Percentiles rank a stretch among this genome's conserved stretches.
phyloP scores from a whole-genome alignment of 2,888 invertebrate species.

The Agrochola lychnidis region DNA sequence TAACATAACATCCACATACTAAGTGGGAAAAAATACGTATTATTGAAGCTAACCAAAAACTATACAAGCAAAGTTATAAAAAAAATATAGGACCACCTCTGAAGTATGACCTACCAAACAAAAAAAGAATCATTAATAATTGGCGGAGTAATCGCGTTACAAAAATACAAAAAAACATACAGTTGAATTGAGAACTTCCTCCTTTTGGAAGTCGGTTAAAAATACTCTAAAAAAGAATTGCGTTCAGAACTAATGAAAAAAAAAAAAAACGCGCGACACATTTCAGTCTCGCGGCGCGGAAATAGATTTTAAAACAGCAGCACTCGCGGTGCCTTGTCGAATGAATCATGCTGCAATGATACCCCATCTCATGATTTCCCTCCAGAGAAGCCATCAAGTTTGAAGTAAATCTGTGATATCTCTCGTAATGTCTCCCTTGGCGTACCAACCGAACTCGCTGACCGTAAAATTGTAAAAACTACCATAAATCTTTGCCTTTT shows the following conservation, averaged over 20 bases:
- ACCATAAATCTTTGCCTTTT: conserved; percentile 86
- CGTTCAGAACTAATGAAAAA: too few species aligned
- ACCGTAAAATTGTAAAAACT: conserved; percentile 90
- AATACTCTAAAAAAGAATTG: background rate
- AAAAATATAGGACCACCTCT: too few species aligned
- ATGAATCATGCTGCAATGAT: conserved; percentile 81
- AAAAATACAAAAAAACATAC: too few species aligned
- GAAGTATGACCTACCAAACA: too few species aligned
- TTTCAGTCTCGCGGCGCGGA: conserved; percentile 33
- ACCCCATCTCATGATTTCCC: conserved; percentile 86
- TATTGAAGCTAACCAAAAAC: too few species aligned
- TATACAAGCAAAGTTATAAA: too few species aligned
- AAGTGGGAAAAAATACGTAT: too few species aligned
- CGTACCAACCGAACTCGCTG: conserved; percentile 84
- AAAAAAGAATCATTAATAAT: too few species aligned
- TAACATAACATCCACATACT: too few species aligned
- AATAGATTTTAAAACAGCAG: conserved; percentile 67
- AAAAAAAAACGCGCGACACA: background rate
- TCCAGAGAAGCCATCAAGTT: conserved; percentile 87
- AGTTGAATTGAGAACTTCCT: too few species aligned
- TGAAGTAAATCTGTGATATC: conserved; percentile 89
- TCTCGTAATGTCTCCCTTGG: conserved; percentile 87
- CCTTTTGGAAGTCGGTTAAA: too few species aligned
- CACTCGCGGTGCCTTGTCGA: conserved; percentile 74
- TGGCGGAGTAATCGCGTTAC: too few species aligned